phyloP scores from a whole-genome alignment of 2,797 vertebrate species.

The Xiphophorus birchmanni region DNA sequence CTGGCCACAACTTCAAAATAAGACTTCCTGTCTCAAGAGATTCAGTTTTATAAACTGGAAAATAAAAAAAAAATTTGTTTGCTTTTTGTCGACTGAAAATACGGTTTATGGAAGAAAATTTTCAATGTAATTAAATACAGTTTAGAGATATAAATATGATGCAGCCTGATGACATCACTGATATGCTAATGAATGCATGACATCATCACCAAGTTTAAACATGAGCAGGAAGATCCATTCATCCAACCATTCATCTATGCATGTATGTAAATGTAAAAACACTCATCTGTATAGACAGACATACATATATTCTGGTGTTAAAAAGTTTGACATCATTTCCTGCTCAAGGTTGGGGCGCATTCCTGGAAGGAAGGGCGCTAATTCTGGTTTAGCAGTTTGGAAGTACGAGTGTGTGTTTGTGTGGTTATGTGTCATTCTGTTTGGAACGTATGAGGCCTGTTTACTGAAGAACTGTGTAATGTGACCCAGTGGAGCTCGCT shows the following conservation, averaged over 20 bases:
- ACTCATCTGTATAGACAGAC: conserved; percentile 16
- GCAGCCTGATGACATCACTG: background rate
- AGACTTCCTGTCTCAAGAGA: background rate
- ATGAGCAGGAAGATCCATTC: background rate
- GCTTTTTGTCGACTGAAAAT: background rate
- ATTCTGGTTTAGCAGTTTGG: conserved; percentile 39
- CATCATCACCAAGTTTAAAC: background rate
- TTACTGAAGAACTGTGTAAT: conserved; percentile 29
- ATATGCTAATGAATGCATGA: background rate
- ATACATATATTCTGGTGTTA: conserved; percentile 41
- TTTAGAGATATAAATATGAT: background rate
- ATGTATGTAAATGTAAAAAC: background rate
- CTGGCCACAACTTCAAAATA: background rate
- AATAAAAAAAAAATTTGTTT: background rate
- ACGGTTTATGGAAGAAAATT: background rate
- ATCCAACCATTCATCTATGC: no score
- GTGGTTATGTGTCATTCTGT: conserved; percentile 50
- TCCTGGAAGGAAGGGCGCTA: conserved; percentile 57
- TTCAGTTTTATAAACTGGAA: background rate
- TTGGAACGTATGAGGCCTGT: conserved; percentile 42
- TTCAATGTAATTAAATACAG: background rate
- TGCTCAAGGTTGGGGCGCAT: conserved; percentile 35
- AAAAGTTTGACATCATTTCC: conserved; percentile 54
- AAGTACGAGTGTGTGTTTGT: conserved; percentile 1
- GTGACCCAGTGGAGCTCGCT: background rate